These are phyloP conservation scores for Lithodes maja DNA, from an alignment of 2,888 invertebrate genomes.

Conservation along the genomic window DNA sequence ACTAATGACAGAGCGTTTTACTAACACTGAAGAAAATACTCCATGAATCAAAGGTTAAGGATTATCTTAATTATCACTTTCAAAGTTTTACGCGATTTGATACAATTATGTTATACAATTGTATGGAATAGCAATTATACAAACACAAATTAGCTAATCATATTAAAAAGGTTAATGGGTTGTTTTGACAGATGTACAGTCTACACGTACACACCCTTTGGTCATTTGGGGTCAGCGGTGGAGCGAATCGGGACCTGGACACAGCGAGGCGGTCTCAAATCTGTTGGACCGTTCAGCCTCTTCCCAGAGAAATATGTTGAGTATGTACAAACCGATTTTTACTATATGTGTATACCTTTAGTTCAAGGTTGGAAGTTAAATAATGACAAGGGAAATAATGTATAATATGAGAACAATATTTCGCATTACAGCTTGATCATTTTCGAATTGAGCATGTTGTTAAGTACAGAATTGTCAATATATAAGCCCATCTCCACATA, in stretches of 20 bases:
- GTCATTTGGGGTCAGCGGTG: not conserved
- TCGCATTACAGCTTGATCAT: not conserved
- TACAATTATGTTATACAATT: not conserved
- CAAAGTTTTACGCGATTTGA: no score
- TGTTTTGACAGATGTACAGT: not conserved
- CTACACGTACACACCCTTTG: not conserved
- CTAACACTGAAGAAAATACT: no score
- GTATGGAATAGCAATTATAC: not conserved
- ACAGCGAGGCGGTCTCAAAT: not conserved
- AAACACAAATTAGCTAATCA: not conserved
- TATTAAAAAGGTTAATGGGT: not conserved
- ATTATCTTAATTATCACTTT: no score
- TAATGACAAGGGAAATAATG: not conserved
- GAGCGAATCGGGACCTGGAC: conserved; percentile 8
- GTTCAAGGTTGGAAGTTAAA: not conserved
- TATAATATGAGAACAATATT: not conserved
- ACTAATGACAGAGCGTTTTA: not conserved
- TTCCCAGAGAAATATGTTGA: conserved; percentile 16
- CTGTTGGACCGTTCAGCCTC: not conserved
- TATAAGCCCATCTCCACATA: no score
- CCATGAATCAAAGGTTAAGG: no score
- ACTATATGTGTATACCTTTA: no score
- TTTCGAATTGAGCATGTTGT: no score
- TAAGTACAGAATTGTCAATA: no score
- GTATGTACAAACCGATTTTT: not conserved